phyloP scores from a whole-genome alignment of 1,140 invertebrate species.

The Danaus melanippus region DNA sequence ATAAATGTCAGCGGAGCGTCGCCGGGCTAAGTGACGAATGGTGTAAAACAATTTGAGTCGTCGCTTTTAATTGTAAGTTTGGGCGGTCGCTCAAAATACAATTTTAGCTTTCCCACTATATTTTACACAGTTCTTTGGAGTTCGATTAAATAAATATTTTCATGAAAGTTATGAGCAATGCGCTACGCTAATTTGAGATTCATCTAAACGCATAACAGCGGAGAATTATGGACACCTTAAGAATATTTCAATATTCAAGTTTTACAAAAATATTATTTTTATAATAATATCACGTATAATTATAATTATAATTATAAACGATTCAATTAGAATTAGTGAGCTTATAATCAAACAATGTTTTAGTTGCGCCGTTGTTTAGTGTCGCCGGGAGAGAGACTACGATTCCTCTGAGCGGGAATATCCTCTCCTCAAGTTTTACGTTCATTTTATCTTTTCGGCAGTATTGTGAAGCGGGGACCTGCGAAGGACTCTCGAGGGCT shows the following conservation, averaged over 20 bases:
- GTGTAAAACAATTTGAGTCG: slow-evolving; percentile 68
- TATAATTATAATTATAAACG: too few species aligned
- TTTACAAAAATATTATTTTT: too few species aligned
- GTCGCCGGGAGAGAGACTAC: slow-evolving; percentile 60
- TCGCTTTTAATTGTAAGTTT: slow-evolving; percentile 73
- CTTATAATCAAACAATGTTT: slow-evolving; percentile 37
- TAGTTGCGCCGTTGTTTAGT: slow-evolving; percentile 49
- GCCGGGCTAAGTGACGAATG: slow-evolving; percentile 67
- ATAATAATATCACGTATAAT: too few species aligned
- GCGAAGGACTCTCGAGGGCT: slow-evolving; percentile 63
- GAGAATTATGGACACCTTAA: too few species aligned
- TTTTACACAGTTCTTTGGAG: slow-evolving; percentile 19
- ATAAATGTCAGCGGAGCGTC: slow-evolving; percentile 12
- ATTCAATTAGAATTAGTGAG: too few species aligned
- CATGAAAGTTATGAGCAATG: too few species aligned
- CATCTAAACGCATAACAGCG: too few species aligned
- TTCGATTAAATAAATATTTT: background rate
- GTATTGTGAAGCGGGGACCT: slow-evolving; percentile 62
- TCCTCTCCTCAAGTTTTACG: slow-evolving; percentile 66
- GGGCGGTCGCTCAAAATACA: slow-evolving; percentile 45
- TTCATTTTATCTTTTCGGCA: slow-evolving; percentile 69
- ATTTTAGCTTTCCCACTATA: slow-evolving; percentile 37
- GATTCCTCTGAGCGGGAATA: slow-evolving; percentile 62
- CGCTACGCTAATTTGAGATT: too few species aligned
- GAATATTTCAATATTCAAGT: too few species aligned